Evolutionary conservation across 2,113 vertebrate species (phyloP).

Genomic region (Calyptomena viridis): DNA sequence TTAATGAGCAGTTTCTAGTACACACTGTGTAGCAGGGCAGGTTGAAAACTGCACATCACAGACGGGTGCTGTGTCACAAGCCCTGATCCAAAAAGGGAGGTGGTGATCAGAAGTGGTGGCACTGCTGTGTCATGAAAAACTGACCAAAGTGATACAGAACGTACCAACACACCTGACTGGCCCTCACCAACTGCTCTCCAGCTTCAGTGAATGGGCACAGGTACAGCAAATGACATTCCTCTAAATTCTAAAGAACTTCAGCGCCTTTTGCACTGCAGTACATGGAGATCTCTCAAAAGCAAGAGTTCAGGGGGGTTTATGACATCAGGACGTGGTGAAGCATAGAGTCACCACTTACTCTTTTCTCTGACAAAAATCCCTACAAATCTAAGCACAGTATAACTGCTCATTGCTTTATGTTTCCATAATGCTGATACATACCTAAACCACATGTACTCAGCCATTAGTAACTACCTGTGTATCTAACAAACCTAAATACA

Average conservation of each 20-base stretch:
- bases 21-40: fast-evolving
- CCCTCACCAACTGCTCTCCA: fast-evolving
- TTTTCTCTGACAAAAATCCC: not conserved
- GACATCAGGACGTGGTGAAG: not conserved
- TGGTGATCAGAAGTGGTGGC: not conserved
- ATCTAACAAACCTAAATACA: not conserved
- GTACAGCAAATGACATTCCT: not conserved
- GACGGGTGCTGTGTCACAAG: not conserved
- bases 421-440: not conserved
- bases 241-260: not conserved
- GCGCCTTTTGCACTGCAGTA: not conserved
- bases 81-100: not conserved
- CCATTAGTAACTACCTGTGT: not conserved
- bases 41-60: fast-evolving
- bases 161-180: fast-evolving
- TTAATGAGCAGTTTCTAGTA: not conserved
- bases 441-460: not conserved
- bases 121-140: not conserved
- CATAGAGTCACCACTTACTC: not conserved
- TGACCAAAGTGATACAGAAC: not conserved
- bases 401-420: not conserved
- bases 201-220: too few species aligned
- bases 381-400: not conserved
- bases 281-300: not conserved
- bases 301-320: not conserved